Conservation (phyloP, 2,113 vertebrate species). For the Chaenocephalus aceratus region DNA sequence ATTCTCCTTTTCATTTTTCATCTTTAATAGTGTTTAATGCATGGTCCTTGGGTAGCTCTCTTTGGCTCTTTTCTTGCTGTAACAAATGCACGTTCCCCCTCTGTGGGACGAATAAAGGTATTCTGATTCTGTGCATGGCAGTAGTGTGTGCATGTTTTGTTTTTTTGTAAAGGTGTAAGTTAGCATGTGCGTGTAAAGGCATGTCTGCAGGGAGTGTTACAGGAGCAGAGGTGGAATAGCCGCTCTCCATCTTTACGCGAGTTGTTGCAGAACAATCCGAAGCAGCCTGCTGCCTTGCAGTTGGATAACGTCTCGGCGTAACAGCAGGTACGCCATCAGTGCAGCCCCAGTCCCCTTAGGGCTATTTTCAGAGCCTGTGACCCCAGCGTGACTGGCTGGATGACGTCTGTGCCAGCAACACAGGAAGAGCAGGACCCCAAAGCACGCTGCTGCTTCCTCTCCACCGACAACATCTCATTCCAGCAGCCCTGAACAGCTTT, state of each 20-base stretch:
- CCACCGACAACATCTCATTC: conserved; percentile 33
- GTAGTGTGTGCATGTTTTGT: no score
- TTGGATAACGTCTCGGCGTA: conserved; percentile 66
- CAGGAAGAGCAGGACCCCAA: conserved; percentile 42
- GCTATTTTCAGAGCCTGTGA: conserved; percentile 71
- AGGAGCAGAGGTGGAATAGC: conserved; percentile 71
- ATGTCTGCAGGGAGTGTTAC: conserved; percentile 63
- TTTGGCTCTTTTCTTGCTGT: no score
- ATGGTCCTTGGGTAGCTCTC: no score
- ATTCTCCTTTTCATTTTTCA: no score
- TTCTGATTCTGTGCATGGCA: no score
- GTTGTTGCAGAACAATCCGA: conserved; percentile 67
- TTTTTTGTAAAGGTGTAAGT: no score
- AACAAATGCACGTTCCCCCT: no score
- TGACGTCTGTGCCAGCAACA: conserved; percentile 53
- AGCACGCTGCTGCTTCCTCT: conserved; percentile 32
- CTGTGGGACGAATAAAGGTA: no score
- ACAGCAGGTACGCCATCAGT: conserved; percentile 69
- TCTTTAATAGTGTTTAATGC: no score
- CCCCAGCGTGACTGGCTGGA: conserved; percentile 56
- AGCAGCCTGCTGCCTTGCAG: conserved; percentile 43
- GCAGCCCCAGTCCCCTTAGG: conserved; percentile 55
- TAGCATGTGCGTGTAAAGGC: conserved; percentile 24
- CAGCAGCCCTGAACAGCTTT: conserved; percentile 29
- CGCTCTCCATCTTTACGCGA: conserved; percentile 74